Evolutionary conservation across 2,888 invertebrate species (phyloP), one percentile per base, ranked within the genome.

Genomic region (Meteorus cinctellus): DNA sequence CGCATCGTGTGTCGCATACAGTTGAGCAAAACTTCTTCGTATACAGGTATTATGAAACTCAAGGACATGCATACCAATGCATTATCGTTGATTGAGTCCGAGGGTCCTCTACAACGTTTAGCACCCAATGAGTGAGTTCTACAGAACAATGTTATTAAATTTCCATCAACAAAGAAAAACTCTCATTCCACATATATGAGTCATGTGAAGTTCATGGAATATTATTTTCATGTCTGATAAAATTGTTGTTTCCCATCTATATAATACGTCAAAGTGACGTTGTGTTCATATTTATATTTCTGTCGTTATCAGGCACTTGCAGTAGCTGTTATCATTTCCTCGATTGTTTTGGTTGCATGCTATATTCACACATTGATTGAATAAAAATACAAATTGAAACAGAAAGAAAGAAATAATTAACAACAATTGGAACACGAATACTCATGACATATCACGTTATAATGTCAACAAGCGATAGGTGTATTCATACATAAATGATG

Each of bases 61-160:
- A 84, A 85, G 82, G 81, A 82, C 75, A 81, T 78, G 51, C 80
- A 74, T 70, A 80, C 83, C 71, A 82, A 81, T 70, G 80, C 70
- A 74, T 78, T 80, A 51, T 69, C 80, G 36, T 74, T 79, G 63
- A 80, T 78, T 75, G 81, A 84, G 78, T 82, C 84, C 65, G 76
- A 78, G 68, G 83, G 80, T 78, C 81, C 84, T 51, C 77, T 75
- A 55, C 19, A 79, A 68, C 75, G 81, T 72, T 75, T 77, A 74
- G 85, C 81, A 66, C 84, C 80, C 36, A 86, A 86, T 73, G 86
- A 86, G 87, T 87, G 85, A 87, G 87, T 87, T 73, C 19, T 63
- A 65, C n/a, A 10, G 2, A 68, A 24, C 16, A 36, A 55, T 36
- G 19, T 24, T 70, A 24, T n/a, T 36, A 24, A 36, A 66, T 69